Evolutionary conservation across 2,888 invertebrate genomes (phyloP), one percentile per base, ranked within the genome.

Genomic region (Scelioninae gen. 2): DNA sequence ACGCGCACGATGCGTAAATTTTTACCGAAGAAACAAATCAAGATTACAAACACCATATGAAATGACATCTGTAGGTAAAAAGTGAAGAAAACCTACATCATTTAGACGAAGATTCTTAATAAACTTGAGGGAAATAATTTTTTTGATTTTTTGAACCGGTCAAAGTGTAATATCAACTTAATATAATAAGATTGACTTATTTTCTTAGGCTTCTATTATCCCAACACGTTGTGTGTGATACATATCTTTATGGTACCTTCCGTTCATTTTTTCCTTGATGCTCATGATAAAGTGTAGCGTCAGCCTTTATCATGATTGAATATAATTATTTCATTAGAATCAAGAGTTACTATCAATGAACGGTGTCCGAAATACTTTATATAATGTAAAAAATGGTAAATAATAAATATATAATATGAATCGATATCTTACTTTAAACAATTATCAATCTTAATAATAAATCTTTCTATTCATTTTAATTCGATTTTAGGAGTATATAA

Each of bases 331-430:
- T 57, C 19, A 57, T 18, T 57, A 25, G 13, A 43, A 55, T 43
- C 31, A 43, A 15, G 16, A 53, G 53, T 53, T 53, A 43, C 18
- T 57, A 33, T 31, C 39, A 53, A 10, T 28, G 39, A 53, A 53
- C 53, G 76, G 74, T 77, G 77, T 76, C 77, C 78, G 75, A 77
- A 78, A 67, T 78, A 78, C 76, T 78, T 76, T 74, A 75, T 77
- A 78, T 74, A 77, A 76, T 79, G 76, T 76, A 78, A 77, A 77
- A 75, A 79, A 78, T 79, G 78, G 72, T 79, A 78, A 72, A 78
- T 76, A 78, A 80, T 76, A 79, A 78, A 79, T 79, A 78, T 75
- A 74, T 77, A 77, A 77, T 75, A 78, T 71, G 28, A 53, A 16
- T 39, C 39, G 39, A 53, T 28, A 53, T 53, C 16, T 53, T 22